Base-by-base conservation (phyloP, 2,113 vertebrate genomes). In the Galbula dea region DNA sequence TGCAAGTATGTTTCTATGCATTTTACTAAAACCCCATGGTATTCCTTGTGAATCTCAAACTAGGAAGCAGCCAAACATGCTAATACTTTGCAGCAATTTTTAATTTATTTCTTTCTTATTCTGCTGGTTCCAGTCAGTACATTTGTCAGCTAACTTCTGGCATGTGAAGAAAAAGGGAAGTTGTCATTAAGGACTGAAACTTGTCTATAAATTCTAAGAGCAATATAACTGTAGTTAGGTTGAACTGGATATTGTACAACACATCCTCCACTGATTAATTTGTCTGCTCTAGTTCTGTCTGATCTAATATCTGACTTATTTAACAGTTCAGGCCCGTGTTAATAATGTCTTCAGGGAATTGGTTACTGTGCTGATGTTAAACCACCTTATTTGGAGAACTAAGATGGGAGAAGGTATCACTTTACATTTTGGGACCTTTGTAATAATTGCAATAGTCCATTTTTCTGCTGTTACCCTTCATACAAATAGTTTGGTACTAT, bases 211-310 rank as follows among this genome's bases (percentile, higher is more conserved):
- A 58, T 37, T 90, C 43, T 61, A 43, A 49, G 17, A 58, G 41
- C 41, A 43, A 76, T 76, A 29, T 34, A 57, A 74, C 52, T 55
- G 11, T 51, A 68, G 65, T 22, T 91, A 95, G 59, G 58, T 75
- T 94, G n/a, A 86, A 73, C n/a, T 81, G 61, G 75, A 74, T 84
- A 73, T 79, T 95, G 43, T 92, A 93, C 62, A 91, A 62, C 88
- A 76, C 82, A 96, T 96, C 76, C 86, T 92, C 94, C 73, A 59
- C 85, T 92, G 96, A 96, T 97, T 97, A 97, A 97, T 97, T 96
- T 97, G 86, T 95, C 95, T 95, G 69, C 94, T 96, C 74, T 95
- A 91, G 81, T 96, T 91, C 43, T 34, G 37, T 87, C 68, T 96
- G 88, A 95, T 90, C 89, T 83, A 39, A 10, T 84, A 71, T 82